A percentile compares a stretch with the other conserved stretches of the same genome.
phyloP scores from a whole-genome alignment of 2,113 vertebrate genomes.

The Thalassoma bifasciatum region DNA sequence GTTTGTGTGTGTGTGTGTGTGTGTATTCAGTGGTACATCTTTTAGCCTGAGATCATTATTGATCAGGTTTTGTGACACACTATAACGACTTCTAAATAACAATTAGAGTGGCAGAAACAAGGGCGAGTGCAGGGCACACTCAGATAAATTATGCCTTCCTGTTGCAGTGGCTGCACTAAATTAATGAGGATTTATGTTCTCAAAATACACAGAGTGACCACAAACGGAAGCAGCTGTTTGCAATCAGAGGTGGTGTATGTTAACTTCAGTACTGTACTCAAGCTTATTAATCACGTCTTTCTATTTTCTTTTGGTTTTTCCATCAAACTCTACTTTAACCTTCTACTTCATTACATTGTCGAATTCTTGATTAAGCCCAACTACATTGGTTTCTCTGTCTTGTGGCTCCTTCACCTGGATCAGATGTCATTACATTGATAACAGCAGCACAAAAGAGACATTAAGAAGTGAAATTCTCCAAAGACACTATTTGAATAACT shows the following conservation, averaged over 20 bases:
- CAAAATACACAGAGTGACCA: slow-evolving; percentile 25
- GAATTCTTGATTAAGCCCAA: neutral
- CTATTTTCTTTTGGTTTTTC: neutral
- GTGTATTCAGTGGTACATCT: slow-evolving; percentile 14
- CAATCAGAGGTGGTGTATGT: neutral
- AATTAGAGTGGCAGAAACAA: slow-evolving; percentile 58
- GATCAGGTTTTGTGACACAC: slow-evolving; percentile 69
- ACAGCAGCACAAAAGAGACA: no score
- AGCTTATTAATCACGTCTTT: no score
- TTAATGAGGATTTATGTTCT: slow-evolving; percentile 64
- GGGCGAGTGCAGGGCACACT: slow-evolving; percentile 24
- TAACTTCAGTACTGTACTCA: neutral
- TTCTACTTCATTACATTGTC: neutral
- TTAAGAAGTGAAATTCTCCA: no score
- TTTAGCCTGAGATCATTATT: slow-evolving; percentile 64
- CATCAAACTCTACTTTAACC: neutral
- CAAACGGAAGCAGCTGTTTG: slow-evolving; percentile 57
- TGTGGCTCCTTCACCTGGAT: neutral
- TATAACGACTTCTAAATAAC: slow-evolving; percentile 67
- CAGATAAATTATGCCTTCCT: slow-evolving; percentile 58
- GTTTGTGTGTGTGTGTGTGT: neutral
- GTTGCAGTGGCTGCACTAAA: slow-evolving; percentile 45
- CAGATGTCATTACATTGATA: no score
- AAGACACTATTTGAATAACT: no score
- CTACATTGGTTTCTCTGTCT: neutral